Evolutionary conservation across 2,888 invertebrate genomes (phyloP).

Genomic region (Macrosoma leucophasiata): DNA sequence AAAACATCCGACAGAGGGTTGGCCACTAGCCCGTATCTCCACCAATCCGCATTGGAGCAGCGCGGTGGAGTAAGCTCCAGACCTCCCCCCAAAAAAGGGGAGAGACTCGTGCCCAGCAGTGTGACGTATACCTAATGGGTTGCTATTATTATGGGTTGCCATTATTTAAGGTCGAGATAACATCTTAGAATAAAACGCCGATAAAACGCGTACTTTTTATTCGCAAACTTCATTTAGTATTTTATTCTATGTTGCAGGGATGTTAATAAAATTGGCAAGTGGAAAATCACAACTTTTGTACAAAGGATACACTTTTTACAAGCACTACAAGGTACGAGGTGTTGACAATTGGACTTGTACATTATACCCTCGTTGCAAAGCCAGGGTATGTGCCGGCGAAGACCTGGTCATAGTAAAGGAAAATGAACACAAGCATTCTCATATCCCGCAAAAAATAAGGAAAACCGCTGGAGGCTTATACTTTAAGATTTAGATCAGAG

Average conservation of each 20-base stretch:
- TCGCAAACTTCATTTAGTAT: too few relatives aligned
- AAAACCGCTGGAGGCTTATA: constrained; percentile 5
- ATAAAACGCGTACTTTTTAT: too few relatives aligned
- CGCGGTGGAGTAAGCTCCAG: too few relatives aligned
- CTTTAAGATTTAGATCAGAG: constrained; percentile 5
- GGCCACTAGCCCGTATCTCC: too few relatives aligned
- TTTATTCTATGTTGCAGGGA: constrained; percentile 9
- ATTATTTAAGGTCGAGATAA: too few relatives aligned
- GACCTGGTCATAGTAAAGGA: constrained; percentile 3
- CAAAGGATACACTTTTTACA: constrained; percentile 30
- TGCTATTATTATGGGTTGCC: too few relatives aligned
- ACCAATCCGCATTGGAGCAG: too few relatives aligned
- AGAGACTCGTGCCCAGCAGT: too few relatives aligned
- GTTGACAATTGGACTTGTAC: constrained; percentile 31
- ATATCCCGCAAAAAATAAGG: constrained; percentile 6
- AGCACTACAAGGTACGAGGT: constrained; percentile 14
- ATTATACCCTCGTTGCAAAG: constrained; percentile 13
- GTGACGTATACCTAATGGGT: too few relatives aligned
- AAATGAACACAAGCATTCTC: constrained; percentile 11
- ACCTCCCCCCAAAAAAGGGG: too few relatives aligned
- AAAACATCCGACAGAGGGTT: too few relatives aligned
- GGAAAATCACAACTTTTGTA: constrained; percentile 19
- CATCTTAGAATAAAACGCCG: too few relatives aligned
- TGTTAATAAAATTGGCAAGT: constrained; percentile 10
- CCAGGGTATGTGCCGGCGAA: constrained; percentile 8